These are phyloP conservation scores for Glaucidium brasilianum DNA, from an alignment of 2,113 vertebrate species.

Conservation along the genomic window DNA sequence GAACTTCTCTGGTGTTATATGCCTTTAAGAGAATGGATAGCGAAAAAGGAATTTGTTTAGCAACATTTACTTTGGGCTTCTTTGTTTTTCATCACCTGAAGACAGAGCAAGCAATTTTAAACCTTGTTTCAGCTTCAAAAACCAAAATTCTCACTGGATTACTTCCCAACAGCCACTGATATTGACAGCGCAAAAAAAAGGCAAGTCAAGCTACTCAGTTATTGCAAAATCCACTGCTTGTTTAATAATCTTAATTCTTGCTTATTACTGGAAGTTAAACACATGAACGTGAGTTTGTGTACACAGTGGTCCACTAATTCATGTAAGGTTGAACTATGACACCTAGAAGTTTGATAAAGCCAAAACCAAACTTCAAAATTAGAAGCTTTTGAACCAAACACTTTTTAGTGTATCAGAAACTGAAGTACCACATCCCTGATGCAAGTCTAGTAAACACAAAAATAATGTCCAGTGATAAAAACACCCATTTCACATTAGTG, in stretches of 20 bases:
- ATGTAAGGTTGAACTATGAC: background rate
- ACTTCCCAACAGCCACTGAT: background rate
- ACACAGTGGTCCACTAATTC: background rate
- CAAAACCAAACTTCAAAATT: background rate
- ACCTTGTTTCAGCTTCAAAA: background rate
- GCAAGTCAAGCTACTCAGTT: background rate
- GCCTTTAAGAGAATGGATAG: conserved; percentile 68
- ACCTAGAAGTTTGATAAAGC: background rate
- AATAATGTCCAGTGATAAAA: accelerated
- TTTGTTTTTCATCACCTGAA: background rate
- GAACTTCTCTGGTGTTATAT: conserved; percentile 90
- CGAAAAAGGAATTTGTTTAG: background rate
- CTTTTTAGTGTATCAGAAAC: background rate
- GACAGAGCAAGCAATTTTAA: background rate
- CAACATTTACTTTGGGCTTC: background rate
- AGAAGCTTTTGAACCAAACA: background rate
- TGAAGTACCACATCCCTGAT: background rate
- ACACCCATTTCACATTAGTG: background rate
- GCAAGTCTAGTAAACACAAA: background rate
- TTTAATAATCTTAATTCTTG: background rate
- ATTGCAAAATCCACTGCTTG: background rate
- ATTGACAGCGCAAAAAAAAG: background rate
- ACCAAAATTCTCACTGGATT: background rate
- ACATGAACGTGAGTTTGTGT: background rate
- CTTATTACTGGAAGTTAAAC: background rate